Conservation (phyloP, 2,797 vertebrate species). For the Schizopygopsis malacanthus region DNA sequence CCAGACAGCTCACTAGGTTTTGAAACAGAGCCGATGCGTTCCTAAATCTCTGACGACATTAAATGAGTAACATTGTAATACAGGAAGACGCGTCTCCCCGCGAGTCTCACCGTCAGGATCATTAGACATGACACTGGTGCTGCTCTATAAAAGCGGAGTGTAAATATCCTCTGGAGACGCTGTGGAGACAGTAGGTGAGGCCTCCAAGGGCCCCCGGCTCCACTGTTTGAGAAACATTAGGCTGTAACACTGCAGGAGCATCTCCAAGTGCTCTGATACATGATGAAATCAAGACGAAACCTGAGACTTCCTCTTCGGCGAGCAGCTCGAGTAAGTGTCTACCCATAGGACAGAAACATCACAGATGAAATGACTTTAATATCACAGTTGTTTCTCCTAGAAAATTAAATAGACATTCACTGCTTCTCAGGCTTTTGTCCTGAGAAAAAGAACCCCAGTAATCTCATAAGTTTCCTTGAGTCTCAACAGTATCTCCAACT, state of each 20-base stretch:
- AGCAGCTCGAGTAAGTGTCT: not conserved
- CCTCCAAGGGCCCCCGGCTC: conserved; percentile 63
- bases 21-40: not conserved
- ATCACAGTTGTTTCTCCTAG: not conserved
- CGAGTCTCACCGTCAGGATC: conserved; percentile 34
- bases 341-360: conserved; percentile 4
- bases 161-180: conserved; percentile 41
- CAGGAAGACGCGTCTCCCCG: not conserved
- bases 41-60: conserved; percentile 6
- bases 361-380: conserved; percentile 13
- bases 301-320: conserved; percentile 24
- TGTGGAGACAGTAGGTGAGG: conserved; percentile 67
- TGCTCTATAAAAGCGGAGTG: conserved; percentile 35
- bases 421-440: not conserved
- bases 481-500: not conserved
- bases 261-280: conserved; percentile 4
- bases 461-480: not conserved
- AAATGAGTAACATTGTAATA: conserved; percentile 27
- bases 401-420: conserved; percentile 2
- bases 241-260: conserved; percentile 66
- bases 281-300: conserved; percentile 55
- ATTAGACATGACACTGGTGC: conserved; percentile 38
- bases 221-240: conserved; percentile 61
- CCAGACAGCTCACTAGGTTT: not conserved
- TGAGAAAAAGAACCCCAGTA: not conserved